These are phyloP conservation scores for Polyommatus icarus DNA, from an alignment of 2,888 invertebrate species.

Conservation along the genomic window DNA sequence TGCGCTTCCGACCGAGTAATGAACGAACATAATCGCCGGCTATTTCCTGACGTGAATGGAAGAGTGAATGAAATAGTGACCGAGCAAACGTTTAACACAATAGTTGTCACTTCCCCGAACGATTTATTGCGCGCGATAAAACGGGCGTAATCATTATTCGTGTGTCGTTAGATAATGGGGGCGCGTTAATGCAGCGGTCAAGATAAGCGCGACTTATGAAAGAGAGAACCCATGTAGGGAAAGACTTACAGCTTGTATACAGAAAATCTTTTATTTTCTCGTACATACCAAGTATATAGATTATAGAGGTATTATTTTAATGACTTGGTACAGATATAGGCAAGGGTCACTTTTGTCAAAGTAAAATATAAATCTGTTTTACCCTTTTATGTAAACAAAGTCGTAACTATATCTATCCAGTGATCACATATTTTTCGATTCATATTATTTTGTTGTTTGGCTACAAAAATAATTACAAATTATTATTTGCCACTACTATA, in stretches of 20 bases:
- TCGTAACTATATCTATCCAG: too few relatives aligned
- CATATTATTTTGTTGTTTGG: too few relatives aligned
- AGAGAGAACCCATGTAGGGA: background rate
- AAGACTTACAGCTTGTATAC: background rate
- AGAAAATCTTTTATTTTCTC: background rate
- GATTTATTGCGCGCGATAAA: slow-evolving; percentile 40
- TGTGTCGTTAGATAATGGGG: slow-evolving; percentile 25
- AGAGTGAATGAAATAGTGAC: slow-evolving; percentile 44
- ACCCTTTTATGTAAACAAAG: too few relatives aligned
- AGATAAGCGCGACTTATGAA: background rate
- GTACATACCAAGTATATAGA: background rate
- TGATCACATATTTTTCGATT: too few relatives aligned
- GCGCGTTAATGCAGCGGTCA: slow-evolving; percentile 7
- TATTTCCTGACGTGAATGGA: slow-evolving; percentile 37
- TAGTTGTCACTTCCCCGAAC: slow-evolving; percentile 42
- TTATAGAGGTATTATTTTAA: background rate
- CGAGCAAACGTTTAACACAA: slow-evolving; percentile 47
- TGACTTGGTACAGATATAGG: too few relatives aligned
- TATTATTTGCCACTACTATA: too few relatives aligned
- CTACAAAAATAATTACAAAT: too few relatives aligned
- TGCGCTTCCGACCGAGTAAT: slow-evolving; percentile 29
- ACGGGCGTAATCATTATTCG: slow-evolving; percentile 24
- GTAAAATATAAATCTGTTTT: too few relatives aligned
- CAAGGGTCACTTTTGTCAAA: too few relatives aligned
- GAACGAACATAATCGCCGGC: slow-evolving; percentile 11